These are phyloP conservation scores for Caradrina kadenii DNA, from an alignment of 2,888 invertebrate species.

Conservation along the genomic window DNA sequence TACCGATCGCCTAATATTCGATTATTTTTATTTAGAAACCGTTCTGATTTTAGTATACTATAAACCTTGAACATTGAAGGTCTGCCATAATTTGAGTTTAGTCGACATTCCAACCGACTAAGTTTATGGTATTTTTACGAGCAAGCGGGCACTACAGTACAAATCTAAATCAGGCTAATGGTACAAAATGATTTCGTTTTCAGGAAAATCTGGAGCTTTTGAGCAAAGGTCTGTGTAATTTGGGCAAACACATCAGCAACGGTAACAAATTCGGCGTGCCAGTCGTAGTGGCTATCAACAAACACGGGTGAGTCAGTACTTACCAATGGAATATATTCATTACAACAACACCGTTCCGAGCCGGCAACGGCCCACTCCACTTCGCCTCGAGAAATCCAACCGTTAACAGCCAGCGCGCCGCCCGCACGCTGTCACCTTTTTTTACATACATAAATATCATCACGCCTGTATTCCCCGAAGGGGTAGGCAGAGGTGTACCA, in stretches of 20 bases:
- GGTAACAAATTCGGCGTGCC: conserved; percentile 97
- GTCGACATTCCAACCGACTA: conserved; percentile 3
- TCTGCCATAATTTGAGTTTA: conserved; percentile 1
- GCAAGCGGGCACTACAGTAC: not conserved
- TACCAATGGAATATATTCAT: too few relatives aligned
- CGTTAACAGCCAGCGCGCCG: too few relatives aligned
- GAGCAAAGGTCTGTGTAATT: conserved; percentile 96
- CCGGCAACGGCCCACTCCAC: too few relatives aligned
- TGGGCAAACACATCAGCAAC: conserved; percentile 98
- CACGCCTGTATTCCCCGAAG: too few relatives aligned
- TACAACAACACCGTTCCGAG: too few relatives aligned
- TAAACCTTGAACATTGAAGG: conserved; percentile 28
- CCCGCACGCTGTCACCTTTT: too few relatives aligned
- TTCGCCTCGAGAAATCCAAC: too few relatives aligned
- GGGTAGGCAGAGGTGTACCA: too few relatives aligned
- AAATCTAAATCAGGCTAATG: conserved; percentile 10
- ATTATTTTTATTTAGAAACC: conserved; percentile 10
- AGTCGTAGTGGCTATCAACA: conserved; percentile 98
- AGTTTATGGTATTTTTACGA: conserved; percentile 28
- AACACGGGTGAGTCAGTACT: conserved; percentile 91
- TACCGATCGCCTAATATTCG: not conserved
- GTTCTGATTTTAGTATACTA: conserved; percentile 12
- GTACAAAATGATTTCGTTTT: conserved; percentile 34
- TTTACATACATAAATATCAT: too few relatives aligned
- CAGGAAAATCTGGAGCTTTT: conserved; percentile 97